A percentile compares a stretch with the other conserved stretches of the same genome.
phyloP scores from a whole-genome alignment of 1,140 invertebrate species.

The Bradynema listronoti region DNA sequence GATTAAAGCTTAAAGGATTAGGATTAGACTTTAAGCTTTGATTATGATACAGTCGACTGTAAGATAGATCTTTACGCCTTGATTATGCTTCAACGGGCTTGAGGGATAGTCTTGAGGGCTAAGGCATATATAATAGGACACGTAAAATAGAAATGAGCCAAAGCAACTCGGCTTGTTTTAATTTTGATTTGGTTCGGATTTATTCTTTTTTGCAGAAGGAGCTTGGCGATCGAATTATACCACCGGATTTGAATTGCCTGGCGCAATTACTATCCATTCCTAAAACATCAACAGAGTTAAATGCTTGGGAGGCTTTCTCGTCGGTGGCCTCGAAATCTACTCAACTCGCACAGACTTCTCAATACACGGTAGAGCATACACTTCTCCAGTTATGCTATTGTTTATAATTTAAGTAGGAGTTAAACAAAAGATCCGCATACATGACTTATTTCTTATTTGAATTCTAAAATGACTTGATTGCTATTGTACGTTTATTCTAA shows the following conservation, averaged over 20 bases:
- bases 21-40: no score
- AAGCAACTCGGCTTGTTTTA: background rate
- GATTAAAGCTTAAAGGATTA: no score
- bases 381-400: background rate
- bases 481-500: background rate
- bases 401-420: background rate
- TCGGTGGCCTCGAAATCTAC: constrained; percentile 4
- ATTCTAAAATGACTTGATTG: background rate
- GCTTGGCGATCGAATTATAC: constrained; percentile 33
- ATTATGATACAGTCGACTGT: no score
- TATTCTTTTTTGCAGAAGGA: constrained; percentile 33
- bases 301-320: constrained; percentile 40
- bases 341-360: background rate
- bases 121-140: no score
- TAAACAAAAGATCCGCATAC: background rate
- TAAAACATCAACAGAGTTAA: constrained; percentile 29
- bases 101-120: no score
- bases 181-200: background rate
- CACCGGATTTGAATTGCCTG: constrained; percentile 32
- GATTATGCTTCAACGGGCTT: no score
- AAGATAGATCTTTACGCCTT: no score
- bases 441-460: background rate
- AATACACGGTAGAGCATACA: background rate
- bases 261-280: constrained; percentile 32
- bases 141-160: no score